Evolutionary conservation across 2,797 vertebrate species (phyloP), one percentile per base, ranked within the genome.

Genomic region (Lacerta bilineata): DNA sequence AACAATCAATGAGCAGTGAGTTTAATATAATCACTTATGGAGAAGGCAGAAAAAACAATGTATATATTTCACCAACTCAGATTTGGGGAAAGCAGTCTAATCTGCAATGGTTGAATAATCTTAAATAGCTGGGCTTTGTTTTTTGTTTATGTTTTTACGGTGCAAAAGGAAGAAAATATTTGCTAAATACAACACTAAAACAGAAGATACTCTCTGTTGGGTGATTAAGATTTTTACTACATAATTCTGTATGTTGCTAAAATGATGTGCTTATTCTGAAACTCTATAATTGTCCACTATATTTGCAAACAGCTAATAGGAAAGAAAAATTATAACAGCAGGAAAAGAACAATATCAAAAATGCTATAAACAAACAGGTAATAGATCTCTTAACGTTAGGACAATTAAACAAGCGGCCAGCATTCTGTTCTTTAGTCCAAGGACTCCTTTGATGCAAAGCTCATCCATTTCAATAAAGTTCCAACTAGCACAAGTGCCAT

Each of bases 281-380:
- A 87, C 69, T 64, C 29, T 75, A 5, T 74, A 64, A 75, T 43
- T 43, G 29, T 46, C 29, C 55, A 64, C 10, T 61, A 46, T 87
- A 80, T 80, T 72, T 80, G 85, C 27, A 72, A 71, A 80, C 5
- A 61, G 46, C 43, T 82, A 86, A 83, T 75, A 86, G 41, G 39
- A 84, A 17, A 25, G 7, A 80, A 90, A 84, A 79, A 91, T 36
- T 92, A 11, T 7, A 69, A 78, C 2, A 89, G 87, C 33, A 82
- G 2, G 33, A 3, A 20, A 85, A 36, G 64, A 90, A 75, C 33
- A 64, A 88, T 90, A 5, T 8, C 91, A 13, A 75, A 75, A 82
- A 75, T 75, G 33, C 20, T 64, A 33, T 61, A 81, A 36, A 43
- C 43, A 55, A 74, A 81, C 29, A 87, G 29, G 36, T 82, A 81